Percentiles rank a stretch among this genome's conserved stretches.
Conservation (phyloP, 2,797 vertebrate genomes). For the Crax fasciolata region DNA sequence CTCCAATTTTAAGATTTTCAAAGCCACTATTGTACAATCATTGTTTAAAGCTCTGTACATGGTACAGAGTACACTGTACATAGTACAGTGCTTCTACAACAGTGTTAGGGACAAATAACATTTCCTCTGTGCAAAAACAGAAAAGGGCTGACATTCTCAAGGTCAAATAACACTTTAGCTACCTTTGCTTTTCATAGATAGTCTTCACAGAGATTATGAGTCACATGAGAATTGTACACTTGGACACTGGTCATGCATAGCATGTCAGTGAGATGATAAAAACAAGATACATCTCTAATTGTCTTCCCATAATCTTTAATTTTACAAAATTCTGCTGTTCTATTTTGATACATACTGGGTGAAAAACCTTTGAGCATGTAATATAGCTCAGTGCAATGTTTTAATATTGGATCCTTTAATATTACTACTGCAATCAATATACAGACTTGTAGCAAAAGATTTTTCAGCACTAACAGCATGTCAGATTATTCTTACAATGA, state of each 20-base stretch:
- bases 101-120: background rate
- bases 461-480: background rate
- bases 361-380: background rate
- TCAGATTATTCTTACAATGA: background rate
- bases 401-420: background rate
- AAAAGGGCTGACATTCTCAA: background rate
- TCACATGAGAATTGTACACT: background rate
- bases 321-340: background rate
- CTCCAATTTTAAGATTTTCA: background rate
- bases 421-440: background rate
- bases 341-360: background rate
- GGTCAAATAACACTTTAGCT: background rate
- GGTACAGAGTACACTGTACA: too few species aligned
- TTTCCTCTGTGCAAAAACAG: background rate
- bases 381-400: background rate
- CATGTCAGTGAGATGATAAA: background rate
- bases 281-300: background rate
- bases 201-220: background rate
- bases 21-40: background rate
- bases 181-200: background rate
- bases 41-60: background rate
- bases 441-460: background rate
- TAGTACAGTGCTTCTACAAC: background rate
- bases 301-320: background rate
- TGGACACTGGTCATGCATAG: accelerated